phyloP scores from a whole-genome alignment of 2,888 invertebrate genomes.

The Timandra comae region DNA sequence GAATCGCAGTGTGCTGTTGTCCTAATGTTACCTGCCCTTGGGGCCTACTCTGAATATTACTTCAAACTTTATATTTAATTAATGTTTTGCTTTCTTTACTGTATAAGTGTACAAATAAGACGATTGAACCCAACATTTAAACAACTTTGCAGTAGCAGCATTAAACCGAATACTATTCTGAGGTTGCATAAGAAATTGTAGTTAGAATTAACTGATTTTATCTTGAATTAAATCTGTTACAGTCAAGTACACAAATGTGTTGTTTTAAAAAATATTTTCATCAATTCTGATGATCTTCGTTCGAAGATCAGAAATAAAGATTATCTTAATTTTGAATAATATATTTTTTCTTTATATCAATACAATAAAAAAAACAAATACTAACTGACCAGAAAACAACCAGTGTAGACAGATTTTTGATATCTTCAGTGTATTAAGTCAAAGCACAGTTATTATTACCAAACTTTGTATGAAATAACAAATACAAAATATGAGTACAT shows the following conservation, averaged over 20 bases:
- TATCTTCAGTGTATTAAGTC: no score
- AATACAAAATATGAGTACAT: no score
- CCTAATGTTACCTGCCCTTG: constrained; percentile 56
- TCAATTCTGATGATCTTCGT: no score
- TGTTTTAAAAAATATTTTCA: no score
- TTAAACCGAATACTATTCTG: constrained; percentile 6
- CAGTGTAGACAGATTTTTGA: no score
- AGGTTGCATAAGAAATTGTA: constrained; percentile 20
- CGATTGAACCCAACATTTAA: neutral
- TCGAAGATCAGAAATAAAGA: no score
- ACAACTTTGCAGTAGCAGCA: neutral
- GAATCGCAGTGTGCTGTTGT: constrained; percentile 34
- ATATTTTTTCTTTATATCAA: no score
- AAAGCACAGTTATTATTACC: no score
- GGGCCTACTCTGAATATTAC: constrained; percentile 28
- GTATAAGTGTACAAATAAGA: neutral
- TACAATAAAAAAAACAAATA: no score
- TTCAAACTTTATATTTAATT: constrained; percentile 1
- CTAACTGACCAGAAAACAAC: no score
- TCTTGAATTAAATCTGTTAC: constrained; percentile 26
- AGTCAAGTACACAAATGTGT: constrained; percentile 21
- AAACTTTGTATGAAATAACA: no score
- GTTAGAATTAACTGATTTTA: constrained; percentile 25
- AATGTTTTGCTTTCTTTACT: neutral
- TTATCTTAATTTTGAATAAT: no score